Percentiles rank a stretch among this genome's conserved stretches.
Conservation (phyloP, 2,113 vertebrate genomes). For the Campylomormyrus numenius region DNA sequence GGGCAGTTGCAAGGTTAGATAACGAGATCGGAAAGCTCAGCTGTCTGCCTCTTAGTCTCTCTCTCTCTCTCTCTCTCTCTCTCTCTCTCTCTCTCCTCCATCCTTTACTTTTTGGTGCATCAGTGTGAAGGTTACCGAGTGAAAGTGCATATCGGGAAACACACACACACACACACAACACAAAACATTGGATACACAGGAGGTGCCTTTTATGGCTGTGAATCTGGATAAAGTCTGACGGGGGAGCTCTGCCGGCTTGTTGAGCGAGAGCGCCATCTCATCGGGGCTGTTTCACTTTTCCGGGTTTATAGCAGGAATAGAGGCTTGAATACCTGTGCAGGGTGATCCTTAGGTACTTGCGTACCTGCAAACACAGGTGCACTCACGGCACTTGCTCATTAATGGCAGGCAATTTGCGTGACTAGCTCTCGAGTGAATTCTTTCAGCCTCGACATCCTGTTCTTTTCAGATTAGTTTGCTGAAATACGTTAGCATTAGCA, state of each 20-base stretch:
- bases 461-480: background rate
- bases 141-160: background rate
- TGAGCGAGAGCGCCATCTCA: background rate
- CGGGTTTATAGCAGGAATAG: background rate
- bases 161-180: background rate
- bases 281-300: background rate
- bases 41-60: background rate
- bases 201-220: background rate
- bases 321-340: background rate
- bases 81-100: background rate
- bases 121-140: conserved; percentile 2
- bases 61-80: background rate
- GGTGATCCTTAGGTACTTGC: background rate
- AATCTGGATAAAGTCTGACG: background rate
- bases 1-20: background rate
- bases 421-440: background rate
- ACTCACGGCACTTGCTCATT: background rate
- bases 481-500: background rate
- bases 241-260: background rate
- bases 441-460: background rate
- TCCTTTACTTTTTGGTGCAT: background rate
- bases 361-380: background rate
- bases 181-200: background rate
- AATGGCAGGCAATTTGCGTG: background rate
- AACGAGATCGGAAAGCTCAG: background rate